Evolutionary conservation across 2,888 invertebrate genomes (phyloP).

Genomic region (Drosophila macrospina): DNA sequence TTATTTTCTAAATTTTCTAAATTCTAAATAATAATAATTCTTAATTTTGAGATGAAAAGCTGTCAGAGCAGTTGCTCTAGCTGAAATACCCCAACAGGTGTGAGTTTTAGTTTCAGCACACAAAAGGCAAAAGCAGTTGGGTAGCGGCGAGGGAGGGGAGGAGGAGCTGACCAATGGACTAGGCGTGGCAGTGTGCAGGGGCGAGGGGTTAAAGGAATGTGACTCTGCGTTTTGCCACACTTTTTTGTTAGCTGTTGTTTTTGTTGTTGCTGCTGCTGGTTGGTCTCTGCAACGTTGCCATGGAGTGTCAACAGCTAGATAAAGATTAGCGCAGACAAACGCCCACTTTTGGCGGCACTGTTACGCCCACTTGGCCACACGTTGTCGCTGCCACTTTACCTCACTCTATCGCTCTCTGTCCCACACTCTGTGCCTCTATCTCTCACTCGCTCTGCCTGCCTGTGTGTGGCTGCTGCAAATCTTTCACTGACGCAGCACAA

Average conservation of each 20-base stretch:
- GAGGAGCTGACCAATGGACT: slow-evolving; percentile 8
- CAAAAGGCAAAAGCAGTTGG: slow-evolving; percentile 45
- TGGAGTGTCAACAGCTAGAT: slow-evolving; percentile 82
- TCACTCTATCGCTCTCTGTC: not conserved
- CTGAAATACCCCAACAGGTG: slow-evolving; percentile 34
- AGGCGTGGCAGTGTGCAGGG: not conserved
- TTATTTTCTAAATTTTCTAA: no score
- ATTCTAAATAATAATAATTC: no score
- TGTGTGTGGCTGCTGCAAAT: slow-evolving; percentile 62
- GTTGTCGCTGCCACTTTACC: slow-evolving; percentile 13
- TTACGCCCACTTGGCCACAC: slow-evolving; percentile 72
- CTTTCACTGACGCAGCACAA: slow-evolving; percentile 79
- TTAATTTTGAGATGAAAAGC: not conserved
- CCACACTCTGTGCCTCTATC: not conserved
- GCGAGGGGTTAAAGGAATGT: slow-evolving; percentile 61
- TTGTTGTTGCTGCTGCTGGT: slow-evolving; percentile 39
- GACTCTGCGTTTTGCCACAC: slow-evolving; percentile 68
- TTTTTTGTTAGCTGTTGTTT: slow-evolving; percentile 43
- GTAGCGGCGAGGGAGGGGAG: not conserved
- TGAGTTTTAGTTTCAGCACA: slow-evolving; percentile 27
- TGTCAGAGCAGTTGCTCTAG: not conserved
- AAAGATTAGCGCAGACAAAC: slow-evolving; percentile 81
- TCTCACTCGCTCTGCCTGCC: slow-evolving; percentile 2
- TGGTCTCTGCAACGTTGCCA: slow-evolving; percentile 67
- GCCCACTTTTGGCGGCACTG: slow-evolving; percentile 74